phyloP scores from a whole-genome alignment of 2,113 vertebrate species.

The Gorsachius goisagi region DNA sequence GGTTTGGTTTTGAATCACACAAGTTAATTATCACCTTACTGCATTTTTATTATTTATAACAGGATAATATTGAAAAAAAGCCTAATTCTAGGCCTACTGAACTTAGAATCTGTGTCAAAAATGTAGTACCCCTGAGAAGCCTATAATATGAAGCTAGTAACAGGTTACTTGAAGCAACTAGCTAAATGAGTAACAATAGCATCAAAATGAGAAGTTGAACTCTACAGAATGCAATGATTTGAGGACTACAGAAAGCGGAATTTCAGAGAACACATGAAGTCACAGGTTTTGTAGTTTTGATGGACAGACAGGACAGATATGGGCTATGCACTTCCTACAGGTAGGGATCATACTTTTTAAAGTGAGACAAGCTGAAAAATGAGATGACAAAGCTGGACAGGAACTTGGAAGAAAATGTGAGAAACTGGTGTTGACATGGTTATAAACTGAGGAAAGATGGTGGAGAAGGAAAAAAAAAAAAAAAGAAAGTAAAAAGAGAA shows the following conservation, averaged over 20 bases:
- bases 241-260: not conserved
- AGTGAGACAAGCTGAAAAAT: not conserved
- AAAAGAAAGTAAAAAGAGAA: not conserved
- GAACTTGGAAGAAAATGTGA: not conserved
- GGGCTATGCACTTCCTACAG: not conserved
- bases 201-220: not conserved
- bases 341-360: not conserved
- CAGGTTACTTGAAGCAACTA: not conserved
- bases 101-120: not conserved
- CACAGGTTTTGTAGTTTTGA: not conserved
- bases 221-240: not conserved
- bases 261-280: not conserved
- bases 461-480: not conserved
- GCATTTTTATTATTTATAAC: not conserved
- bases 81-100: not conserved
- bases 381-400: not conserved
- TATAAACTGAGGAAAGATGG: not conserved
- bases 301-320: not conserved
- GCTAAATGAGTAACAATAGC: not conserved
- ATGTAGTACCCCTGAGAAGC: not conserved
- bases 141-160: not conserved
- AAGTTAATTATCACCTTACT: not conserved
- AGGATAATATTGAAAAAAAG: not conserved
- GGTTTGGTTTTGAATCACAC: not conserved
- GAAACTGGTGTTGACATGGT: not conserved